Evolutionary conservation across 2,113 vertebrate genomes (phyloP), one percentile per base, ranked within the genome.

Genomic region (Lepisosteus osseus): DNA sequence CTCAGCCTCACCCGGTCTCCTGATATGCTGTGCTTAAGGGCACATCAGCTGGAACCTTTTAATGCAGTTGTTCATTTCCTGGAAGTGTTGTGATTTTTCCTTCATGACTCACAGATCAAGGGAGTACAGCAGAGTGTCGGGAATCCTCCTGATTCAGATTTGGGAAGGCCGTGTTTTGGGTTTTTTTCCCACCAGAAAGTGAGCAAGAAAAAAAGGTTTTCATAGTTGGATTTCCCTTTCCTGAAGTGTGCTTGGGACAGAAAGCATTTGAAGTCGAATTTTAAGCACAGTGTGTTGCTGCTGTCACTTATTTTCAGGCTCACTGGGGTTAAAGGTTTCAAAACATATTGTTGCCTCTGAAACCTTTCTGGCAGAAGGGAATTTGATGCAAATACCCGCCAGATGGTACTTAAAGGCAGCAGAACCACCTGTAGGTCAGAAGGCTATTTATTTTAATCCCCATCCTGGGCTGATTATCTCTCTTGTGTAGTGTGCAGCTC

Each of bases 361-460:
- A 14, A 5, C 2, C n/a, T 59, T 59, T 13, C 57, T 4, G 13
- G 9, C 4, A 42, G 63, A n/a, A n/a, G 40, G 40, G 63, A 6
- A 54, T 13, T 14, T 15, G 11, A 55, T 54, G 62, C 11, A n/a
- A 57, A 41, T 56, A 13, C 42, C 17, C 55, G 59, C 64, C 64
- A 72, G 64, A 72, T 72, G 71, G 63, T n/a, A 56, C 54, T 40
- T 17, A 43, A 7, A 17, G 54, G 54, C 14, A 54, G 29, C 63
- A 56, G 3, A 44, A 13, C 54, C 41, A 17, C 64, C 15, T 57
- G n/a, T 17, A 17, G 42, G 51, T 14, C 64, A 57, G 42, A 15
- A 72, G 54, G 55, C 55, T 45, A 67, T 67, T 59, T 56, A 67
- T 59, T 57, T 57, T 57, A 72, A 72, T 72, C 63, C 41, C 40